Conservation (phyloP, 92 coral and sea anemone species). For the Heteractis magnifica region DNA sequence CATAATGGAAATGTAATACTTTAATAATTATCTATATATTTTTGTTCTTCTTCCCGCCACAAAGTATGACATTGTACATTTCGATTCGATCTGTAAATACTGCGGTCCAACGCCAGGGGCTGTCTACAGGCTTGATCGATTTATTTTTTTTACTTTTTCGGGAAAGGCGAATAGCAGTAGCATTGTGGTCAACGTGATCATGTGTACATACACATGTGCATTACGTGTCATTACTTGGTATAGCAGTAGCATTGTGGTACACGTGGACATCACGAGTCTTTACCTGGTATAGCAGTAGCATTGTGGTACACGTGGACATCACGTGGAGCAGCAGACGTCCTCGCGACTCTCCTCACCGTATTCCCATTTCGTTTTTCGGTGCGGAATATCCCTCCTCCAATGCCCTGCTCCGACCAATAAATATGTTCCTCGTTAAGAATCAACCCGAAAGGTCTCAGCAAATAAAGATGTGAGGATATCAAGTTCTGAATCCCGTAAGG, state of each 20-base stretch:
- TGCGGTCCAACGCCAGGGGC: too few relatives aligned
- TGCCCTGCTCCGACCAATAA: constrained; percentile 63
- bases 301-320: constrained; percentile 53
- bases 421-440: constrained; percentile 40
- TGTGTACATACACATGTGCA: too few relatives aligned
- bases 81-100: too few relatives aligned
- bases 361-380: constrained; percentile 30
- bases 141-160: too few relatives aligned
- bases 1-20: not conserved
- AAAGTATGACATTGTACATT: too few relatives aligned
- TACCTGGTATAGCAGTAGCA: constrained; percentile 44
- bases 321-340: constrained; percentile 13
- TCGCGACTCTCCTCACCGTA: constrained; percentile 10
- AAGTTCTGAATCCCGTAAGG: constrained; percentile 8
- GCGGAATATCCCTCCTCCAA: constrained; percentile 27
- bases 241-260: too few relatives aligned
- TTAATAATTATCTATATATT: not conserved
- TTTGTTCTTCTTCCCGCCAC: too few relatives aligned
- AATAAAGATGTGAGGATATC: not conserved
- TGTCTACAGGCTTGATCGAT: too few relatives aligned
- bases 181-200: too few relatives aligned
- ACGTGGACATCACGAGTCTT: constrained; percentile 17
- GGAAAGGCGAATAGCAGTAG: too few relatives aligned
- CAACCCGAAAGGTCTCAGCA: constrained; percentile 48
- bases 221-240: constrained; percentile 27